Evolutionary conservation across 2,797 vertebrate genomes (phyloP).

Genomic region (Pangasius mekongensis): DNA sequence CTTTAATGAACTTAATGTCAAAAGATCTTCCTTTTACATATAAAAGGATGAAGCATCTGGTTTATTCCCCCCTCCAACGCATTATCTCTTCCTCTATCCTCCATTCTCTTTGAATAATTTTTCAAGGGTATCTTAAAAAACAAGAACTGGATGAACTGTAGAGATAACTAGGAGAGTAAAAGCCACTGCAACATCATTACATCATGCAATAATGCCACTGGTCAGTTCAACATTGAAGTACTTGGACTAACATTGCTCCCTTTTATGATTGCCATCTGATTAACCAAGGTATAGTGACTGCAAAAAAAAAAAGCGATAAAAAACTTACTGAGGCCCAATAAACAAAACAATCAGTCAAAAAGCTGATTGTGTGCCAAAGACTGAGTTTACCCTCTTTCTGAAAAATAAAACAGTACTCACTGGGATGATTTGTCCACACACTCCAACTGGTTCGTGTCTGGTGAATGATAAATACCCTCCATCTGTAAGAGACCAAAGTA

Average conservation of each 20-base stretch:
- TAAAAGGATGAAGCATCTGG: neutral
- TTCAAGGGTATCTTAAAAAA: neutral
- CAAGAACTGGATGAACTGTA: neutral
- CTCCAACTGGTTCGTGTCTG: slow-evolving; percentile 95
- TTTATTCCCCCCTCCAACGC: neutral
- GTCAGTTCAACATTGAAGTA: neutral
- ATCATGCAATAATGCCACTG: neutral
- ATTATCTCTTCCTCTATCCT: neutral
- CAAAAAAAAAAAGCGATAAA: neutral
- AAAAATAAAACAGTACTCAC: slow-evolving; percentile 78
- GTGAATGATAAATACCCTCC: slow-evolving; percentile 98
- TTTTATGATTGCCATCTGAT: neutral
- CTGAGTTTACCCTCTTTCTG: neutral
- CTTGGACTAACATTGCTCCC: neutral
- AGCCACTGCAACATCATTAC: neutral
- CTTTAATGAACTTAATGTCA: neutral
- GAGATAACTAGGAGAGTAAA: neutral
- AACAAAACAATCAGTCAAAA: neutral
- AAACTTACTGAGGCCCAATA: neutral
- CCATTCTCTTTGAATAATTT: neutral
- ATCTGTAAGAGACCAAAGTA: slow-evolving; percentile 81
- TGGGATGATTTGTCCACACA: slow-evolving; percentile 99
- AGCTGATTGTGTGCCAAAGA: neutral
- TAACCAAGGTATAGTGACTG: neutral
- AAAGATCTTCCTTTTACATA: neutral